Base-by-base conservation (phyloP, 2,888 invertebrate species). In the Mayetiola destructor region DNA sequence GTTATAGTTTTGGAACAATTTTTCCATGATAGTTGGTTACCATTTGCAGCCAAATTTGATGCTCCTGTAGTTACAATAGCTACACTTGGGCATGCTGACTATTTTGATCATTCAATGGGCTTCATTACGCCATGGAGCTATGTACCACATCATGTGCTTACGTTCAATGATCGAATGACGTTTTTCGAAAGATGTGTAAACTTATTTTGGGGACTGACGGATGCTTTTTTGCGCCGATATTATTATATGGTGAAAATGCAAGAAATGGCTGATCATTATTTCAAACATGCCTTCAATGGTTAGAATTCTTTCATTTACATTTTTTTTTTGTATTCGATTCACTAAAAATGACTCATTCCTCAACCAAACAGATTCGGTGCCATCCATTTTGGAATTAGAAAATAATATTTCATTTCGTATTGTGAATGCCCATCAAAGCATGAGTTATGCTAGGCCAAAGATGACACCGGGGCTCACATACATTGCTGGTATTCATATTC, bases 71-170 rank as follows among this genome's bases (percentile, higher is more conserved):
- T 23, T 3, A 48, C 48, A 1, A 48, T 48, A 3, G 48, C 48
- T 5, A 48, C 48, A 20, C 16, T 48, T 23, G 48, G 48, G 5
- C 48, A 48, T n/a, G 48, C 29, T n/a, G 48, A 48, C 16, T 48
- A 48, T n/a, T 48, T 48, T n/a, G 48, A 48, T 16, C 23, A n/a
- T 23, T 23, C 48, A 4, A 48, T n/a, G 48, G 48, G 48, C 4
- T n/a, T 48, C 2, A 2, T 48, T 4, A 48, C 29, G n/a, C 48
- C 48, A 5, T n/a, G n/a, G n/a, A 48, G 48, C n/a, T 48, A 27
- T 48, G 48, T 48, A 9, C 48, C 48, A 9, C 48, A 48, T 5
- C 48, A 48, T 48, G 48, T 48, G 3, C 48, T 48, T 6, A 48
- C 27, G 2, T 48, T n/a, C n/a, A 48, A 23, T 3, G 48, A 48